These are phyloP conservation scores for Stegodyphus mimosarum DNA, from an alignment of 1,140 invertebrate genomes.

Conservation along the genomic window DNA sequence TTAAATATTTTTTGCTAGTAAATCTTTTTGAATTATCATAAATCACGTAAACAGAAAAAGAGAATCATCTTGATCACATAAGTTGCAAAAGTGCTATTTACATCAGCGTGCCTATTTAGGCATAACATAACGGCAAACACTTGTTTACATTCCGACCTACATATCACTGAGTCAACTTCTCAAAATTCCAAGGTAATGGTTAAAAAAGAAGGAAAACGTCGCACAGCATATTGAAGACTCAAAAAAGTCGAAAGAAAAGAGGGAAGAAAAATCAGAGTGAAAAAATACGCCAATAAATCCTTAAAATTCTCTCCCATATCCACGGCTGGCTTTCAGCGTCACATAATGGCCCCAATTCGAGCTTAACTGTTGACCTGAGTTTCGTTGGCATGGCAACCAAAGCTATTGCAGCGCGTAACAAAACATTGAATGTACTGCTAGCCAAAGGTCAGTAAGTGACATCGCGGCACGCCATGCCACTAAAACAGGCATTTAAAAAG, in stretches of 20 bases:
- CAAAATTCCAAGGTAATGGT: too few relatives aligned
- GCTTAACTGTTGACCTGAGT: constrained; percentile 59
- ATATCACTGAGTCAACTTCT: too few relatives aligned
- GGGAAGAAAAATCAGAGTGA: neutral
- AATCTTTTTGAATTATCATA: too few relatives aligned
- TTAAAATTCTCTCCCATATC: constrained; percentile 54
- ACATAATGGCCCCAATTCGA: constrained; percentile 57
- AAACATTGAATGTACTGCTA: constrained; percentile 43
- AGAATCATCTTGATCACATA: too few relatives aligned
- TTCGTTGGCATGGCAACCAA: constrained; percentile 34
- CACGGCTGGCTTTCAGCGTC: constrained; percentile 29
- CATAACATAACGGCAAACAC: too few relatives aligned
- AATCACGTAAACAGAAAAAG: too few relatives aligned
- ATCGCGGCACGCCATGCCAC: constrained; percentile 16
- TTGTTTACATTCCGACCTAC: too few relatives aligned
- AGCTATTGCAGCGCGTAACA: constrained; percentile 38
- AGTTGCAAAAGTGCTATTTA: too few relatives aligned
- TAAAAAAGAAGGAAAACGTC: too few relatives aligned
- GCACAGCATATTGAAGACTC: too few relatives aligned
- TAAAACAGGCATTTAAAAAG: constrained; percentile 2
- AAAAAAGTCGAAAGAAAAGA: neutral
- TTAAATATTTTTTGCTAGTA: too few relatives aligned
- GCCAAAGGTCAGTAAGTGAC: constrained; percentile 53
- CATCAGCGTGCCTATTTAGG: too few relatives aligned
- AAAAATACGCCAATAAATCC: constrained; percentile 54